phyloP scores from a whole-genome alignment of 2,888 invertebrate genomes.

The Sycophila texana region DNA sequence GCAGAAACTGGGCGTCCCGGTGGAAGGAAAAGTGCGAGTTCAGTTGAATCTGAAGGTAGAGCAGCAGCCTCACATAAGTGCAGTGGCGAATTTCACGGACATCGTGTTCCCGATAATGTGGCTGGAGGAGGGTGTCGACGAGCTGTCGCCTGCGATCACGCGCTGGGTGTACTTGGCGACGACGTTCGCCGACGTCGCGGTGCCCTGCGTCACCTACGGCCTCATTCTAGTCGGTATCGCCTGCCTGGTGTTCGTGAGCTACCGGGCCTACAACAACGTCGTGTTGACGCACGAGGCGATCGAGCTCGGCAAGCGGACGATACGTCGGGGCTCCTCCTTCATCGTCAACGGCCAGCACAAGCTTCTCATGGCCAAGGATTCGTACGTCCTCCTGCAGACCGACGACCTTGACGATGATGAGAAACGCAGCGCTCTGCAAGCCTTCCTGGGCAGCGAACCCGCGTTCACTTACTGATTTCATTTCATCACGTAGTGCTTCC shows the following conservation, averaged over 20 bases:
- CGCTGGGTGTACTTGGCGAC: conserved; percentile 89
- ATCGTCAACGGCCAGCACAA: conserved; percentile 80
- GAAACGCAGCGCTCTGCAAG: conserved; percentile 40
- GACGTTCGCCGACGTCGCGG: conserved; percentile 84
- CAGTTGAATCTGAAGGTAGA: conserved; percentile 90
- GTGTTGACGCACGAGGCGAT: conserved; percentile 85
- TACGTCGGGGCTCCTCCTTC: conserved; percentile 82
- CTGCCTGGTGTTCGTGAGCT: conserved; percentile 81
- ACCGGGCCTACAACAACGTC: conserved; percentile 86
- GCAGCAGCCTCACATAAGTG: conserved; percentile 82
- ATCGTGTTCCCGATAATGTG: conserved; percentile 92
- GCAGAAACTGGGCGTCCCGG: conserved; percentile 89
- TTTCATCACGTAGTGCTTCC: background rate
- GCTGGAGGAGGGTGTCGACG: conserved; percentile 91
- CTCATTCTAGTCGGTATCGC: conserved; percentile 83
- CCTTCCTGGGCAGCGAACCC: conserved; percentile 49
- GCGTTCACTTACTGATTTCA: conserved; percentile 47
- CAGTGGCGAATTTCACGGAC: conserved; percentile 86
- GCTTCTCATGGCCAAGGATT: conserved; percentile 78
- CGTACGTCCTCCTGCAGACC: conserved; percentile 77
- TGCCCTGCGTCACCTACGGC: conserved; percentile 84
- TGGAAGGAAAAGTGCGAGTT: conserved; percentile 88
- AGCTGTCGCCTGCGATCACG: conserved; percentile 86
- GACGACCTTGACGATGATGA: conserved; percentile 60
- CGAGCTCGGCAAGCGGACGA: conserved; percentile 85